Base-by-base conservation (phyloP, 2,888 invertebrate species). In the Drosophila siamana region DNA sequence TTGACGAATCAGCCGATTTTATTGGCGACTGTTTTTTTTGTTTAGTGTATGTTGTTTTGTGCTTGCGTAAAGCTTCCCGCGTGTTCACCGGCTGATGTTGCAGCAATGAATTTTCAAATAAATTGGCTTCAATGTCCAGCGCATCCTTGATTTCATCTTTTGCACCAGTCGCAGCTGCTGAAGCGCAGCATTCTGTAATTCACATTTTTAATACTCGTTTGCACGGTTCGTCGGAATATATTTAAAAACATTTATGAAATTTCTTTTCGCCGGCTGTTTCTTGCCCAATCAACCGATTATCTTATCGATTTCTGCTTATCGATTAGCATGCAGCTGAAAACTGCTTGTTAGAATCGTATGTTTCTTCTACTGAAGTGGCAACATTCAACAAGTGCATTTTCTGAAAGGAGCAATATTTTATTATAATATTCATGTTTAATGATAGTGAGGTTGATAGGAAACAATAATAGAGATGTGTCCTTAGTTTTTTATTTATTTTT, bases 21-120 rank as follows among this genome's bases (percentile, higher is more conserved):
- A n/a, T 70, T 1, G 28, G 40, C 0, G 54, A 3, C 5, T 38
- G 28, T 22, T 40, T 13, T 22, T 30, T 76, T 48, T 61, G 28
- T 56, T 65, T 67, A 51, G 28, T 55, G 4, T 15, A 16, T 30
- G 13, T 44, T 41, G 22, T 40, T 30, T 54, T 73, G 28, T 67
- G 69, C 66, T 86, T 78, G 70, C 75, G 78, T 69, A 89, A 76
- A 69, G 67, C 44, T 28, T 82, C 76, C 55, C 74, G 60, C 60
- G 79, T 81, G 70, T 54, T 79, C 11, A 78, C 70, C 5, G 90
- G 89, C 38, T 85, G 65, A 63, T 86, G 81, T 13, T 73, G 74
- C 15, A 83, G 48, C 8, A 73, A 64, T 1, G 89, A 89, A 64
- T 91, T 89, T 2, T 85, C 90, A 61, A 91, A 91, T 0, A 91